Evolutionary conservation across 2,113 vertebrate species (phyloP).

Genomic region (Malurus melanocephalus): DNA sequence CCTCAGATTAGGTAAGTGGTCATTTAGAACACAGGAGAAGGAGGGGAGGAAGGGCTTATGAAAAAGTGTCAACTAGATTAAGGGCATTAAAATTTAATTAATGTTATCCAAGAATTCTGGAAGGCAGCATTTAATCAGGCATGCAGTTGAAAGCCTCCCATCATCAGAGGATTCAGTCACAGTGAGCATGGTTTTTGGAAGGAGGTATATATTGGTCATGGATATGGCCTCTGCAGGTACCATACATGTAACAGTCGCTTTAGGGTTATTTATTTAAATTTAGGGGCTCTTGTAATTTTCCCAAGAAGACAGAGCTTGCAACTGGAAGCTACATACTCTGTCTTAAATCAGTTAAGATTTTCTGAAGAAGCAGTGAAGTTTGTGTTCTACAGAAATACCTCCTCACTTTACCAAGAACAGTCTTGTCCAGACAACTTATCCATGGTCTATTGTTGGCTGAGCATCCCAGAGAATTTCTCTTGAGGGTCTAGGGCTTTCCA

Average conservation of each 20-base stretch:
- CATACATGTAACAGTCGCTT: not conserved
- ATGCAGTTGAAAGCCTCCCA: not conserved
- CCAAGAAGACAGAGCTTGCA: not conserved
- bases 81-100: conserved; percentile 49
- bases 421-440: not conserved
- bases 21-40: conserved; percentile 56
- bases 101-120: conserved; percentile 29
- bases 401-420: not conserved
- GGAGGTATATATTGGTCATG: not conserved
- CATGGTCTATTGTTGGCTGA: not conserved
- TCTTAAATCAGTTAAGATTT: not conserved
- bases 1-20: conserved; percentile 65
- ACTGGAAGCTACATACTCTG: not conserved
- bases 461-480: not conserved
- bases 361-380: not conserved
- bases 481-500: not conserved
- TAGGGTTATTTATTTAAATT: not conserved
- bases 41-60: conserved; percentile 14
- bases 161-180: not conserved
- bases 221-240: not conserved
- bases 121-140: conserved; percentile 24
- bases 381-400: not conserved
- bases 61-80: conserved; percentile 38
- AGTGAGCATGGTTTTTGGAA: not conserved
- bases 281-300: not conserved